Conservation (phyloP, 2,888 invertebrate genomes). For the Agrotis exclamationis region DNA sequence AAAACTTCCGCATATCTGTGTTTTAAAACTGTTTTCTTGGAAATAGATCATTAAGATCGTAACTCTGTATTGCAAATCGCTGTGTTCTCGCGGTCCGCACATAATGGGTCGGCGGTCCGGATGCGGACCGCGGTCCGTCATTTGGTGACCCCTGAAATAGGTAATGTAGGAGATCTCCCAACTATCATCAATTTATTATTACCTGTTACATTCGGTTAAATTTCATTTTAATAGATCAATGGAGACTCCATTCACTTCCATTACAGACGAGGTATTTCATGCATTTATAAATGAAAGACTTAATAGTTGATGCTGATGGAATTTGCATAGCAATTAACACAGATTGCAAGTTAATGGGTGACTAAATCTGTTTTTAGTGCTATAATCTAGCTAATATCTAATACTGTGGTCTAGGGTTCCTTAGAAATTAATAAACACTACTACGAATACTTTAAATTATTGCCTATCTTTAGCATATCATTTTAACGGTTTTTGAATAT, state of each 20-base stretch:
- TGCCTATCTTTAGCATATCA: background rate
- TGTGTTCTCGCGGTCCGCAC: too few species aligned
- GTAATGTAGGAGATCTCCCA: too few species aligned
- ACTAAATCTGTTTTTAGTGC: conserved; percentile 47
- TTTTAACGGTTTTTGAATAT: too few species aligned
- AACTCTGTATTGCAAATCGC: too few species aligned
- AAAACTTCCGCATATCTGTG: too few species aligned
- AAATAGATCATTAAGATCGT: too few species aligned
- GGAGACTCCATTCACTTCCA: conserved; percentile 8
- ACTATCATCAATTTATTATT: background rate
- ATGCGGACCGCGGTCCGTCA: too few species aligned
- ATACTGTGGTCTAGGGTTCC: conserved; percentile 31
- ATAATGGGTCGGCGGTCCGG: too few species aligned
- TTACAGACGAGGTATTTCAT: conserved; percentile 47
- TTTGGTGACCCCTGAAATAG: too few species aligned
- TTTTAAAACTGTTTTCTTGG: too few species aligned
- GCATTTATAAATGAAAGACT: conserved; percentile 31
- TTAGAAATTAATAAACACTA: background rate
- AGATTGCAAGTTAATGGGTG: conserved; percentile 57
- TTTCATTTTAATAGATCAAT: conserved; percentile 21
- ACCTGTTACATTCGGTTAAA: background rate
- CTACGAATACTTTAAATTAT: background rate
- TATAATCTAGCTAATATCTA: conserved; percentile 52
- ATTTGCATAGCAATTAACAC: conserved; percentile 68
- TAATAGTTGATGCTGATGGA: conserved; percentile 31